Conservation (phyloP, 2,888 invertebrate species). For the Drosophila kuntzei region DNA sequence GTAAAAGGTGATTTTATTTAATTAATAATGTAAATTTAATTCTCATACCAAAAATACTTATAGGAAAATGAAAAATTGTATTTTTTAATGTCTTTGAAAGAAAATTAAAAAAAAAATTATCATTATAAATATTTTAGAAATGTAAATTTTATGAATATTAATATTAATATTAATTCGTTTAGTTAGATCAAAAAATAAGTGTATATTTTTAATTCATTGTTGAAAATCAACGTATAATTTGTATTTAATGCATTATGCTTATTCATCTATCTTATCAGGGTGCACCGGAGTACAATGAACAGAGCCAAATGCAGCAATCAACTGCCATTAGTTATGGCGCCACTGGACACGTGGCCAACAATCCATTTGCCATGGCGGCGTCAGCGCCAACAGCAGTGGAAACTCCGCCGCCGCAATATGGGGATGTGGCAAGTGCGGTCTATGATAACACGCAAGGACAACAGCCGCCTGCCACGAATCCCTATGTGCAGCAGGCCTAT, state of each 20-base stretch:
- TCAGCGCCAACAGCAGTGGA: conserved; percentile 86
- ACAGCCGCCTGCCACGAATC: conserved; percentile 50
- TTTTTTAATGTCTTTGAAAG: too few species aligned
- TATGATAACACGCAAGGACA: conserved; percentile 70
- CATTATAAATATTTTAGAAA: too few species aligned
- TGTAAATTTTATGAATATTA: too few species aligned
- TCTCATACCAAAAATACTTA: too few species aligned
- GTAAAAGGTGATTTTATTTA: too few species aligned
- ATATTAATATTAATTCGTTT: too few species aligned
- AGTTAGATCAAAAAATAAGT: too few species aligned
- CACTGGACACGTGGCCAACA: conserved; percentile 87
- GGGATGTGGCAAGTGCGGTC: conserved; percentile 43
- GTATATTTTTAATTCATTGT: too few species aligned
- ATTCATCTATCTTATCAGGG: conserved; percentile 57
- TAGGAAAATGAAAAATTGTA: too few species aligned
- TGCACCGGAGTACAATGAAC: conserved; percentile 82
- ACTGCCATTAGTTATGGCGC: conserved; percentile 88
- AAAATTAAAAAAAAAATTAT: too few species aligned
- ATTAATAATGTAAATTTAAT: too few species aligned
- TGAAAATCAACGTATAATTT: too few species aligned
- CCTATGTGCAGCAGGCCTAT: conserved; percentile 76
- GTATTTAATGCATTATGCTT: not conserved
- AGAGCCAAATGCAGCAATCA: conserved; percentile 84
- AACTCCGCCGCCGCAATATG: conserved; percentile 80
- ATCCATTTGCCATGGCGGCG: conserved; percentile 86